Conservation (phyloP, 2,113 vertebrate genomes). For the Indicator maculatus region DNA sequence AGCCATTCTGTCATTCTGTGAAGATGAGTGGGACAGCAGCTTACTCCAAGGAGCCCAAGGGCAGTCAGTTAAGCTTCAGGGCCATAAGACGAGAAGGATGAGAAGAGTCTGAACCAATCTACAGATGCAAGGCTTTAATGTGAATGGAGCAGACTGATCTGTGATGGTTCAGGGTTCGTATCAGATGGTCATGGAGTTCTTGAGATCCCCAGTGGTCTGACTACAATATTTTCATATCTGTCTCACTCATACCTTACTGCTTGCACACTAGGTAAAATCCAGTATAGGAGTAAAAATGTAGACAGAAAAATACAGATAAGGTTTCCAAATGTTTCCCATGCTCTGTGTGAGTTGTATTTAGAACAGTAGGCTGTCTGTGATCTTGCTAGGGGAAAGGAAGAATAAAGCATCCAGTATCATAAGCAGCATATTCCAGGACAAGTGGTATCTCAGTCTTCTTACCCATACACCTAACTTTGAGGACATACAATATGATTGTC, state of each 20-base stretch:
- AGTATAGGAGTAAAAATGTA: not conserved
- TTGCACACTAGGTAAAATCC: not conserved
- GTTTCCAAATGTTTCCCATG: not conserved
- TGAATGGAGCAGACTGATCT: not conserved
- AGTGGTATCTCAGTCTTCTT: not conserved
- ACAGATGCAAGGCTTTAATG: not conserved
- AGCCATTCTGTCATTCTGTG: too few relatives aligned
- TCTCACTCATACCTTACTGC: not conserved
- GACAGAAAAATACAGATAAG: not conserved
- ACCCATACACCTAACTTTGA: not conserved
- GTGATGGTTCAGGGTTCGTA: not conserved
- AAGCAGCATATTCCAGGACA: not conserved
- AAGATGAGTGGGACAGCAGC: not conserved
- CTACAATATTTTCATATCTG: not conserved
- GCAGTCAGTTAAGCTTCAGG: not conserved
- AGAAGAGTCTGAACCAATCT: not conserved
- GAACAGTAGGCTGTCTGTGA: not conserved
- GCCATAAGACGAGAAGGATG: not conserved
- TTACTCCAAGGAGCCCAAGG: not conserved
- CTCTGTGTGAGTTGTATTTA: not conserved
- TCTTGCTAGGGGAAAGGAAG: not conserved
- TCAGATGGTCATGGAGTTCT: not conserved
- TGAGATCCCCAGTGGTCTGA: not conserved
- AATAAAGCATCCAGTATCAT: not conserved
- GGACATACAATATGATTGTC: not conserved